Conservation (phyloP, 2,113 vertebrate species). For the Kryptolebias marmoratus region DNA sequence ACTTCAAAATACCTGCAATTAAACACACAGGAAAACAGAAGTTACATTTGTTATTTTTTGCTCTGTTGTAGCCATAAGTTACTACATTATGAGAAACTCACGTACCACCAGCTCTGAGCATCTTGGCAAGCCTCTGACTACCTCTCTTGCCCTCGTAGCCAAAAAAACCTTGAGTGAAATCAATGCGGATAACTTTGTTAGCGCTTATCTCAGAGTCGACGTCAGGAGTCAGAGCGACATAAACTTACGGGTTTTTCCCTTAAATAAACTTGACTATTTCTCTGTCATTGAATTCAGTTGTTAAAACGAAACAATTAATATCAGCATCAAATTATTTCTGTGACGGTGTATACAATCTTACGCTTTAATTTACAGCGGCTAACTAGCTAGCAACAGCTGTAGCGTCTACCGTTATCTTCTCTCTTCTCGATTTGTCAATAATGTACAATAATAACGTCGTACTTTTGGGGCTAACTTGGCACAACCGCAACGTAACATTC, state of each 20-base stretch:
- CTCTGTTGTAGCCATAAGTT: too few relatives aligned
- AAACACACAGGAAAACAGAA: background rate
- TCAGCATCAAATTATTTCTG: background rate
- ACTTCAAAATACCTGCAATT: slow-evolving; percentile 85
- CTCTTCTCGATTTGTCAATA: background rate
- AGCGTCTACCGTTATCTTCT: background rate
- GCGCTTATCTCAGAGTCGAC: too few relatives aligned
- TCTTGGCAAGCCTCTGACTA: slow-evolving; percentile 9
- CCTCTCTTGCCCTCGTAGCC: background rate
- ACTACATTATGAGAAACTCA: background rate
- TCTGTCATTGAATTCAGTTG: background rate
- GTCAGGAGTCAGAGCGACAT: background rate
- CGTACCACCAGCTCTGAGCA: slow-evolving; percentile 31
- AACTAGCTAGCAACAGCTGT: background rate
- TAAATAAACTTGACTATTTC: background rate
- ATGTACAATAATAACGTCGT: background rate
- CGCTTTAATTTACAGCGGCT: background rate
- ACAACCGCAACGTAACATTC: background rate
- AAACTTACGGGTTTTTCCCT: background rate
- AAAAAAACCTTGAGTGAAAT: background rate
- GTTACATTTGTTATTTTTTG: too few relatives aligned
- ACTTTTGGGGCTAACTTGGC: background rate
- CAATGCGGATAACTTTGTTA: too few relatives aligned
- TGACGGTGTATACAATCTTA: background rate
- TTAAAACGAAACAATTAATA: background rate